Evolutionary conservation across 2,113 vertebrate genomes (phyloP), one percentile per base, ranked within the genome.

Genomic region (Emydocephalus ijimae): DNA sequence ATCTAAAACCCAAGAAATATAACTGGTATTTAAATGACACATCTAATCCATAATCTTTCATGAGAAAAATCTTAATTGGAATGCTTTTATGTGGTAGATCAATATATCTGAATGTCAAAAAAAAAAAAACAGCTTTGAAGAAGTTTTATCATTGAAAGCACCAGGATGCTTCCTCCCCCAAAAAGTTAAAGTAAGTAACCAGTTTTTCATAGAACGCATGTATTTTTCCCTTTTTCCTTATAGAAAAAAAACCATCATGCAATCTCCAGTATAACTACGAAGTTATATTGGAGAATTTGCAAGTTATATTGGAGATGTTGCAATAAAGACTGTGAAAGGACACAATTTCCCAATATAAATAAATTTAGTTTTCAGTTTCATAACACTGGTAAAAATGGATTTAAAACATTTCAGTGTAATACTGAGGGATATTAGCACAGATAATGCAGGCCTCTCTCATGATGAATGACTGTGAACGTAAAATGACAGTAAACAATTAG

Each of bases 31-130:
- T 87, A 95, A 88, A 92, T 26, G 1, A 18, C 64, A 85, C 56
- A 15, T 90, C 0, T 0, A 86, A 89, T 81, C 48, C 0, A 0
- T 57, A 89, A 29, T 0, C 39, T 89, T 85, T 85, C 85, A 45
- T 18, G 20, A 89, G 55, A 89, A 48, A 92, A 86, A 7, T 26
- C 21, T 59, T 52, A 57, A 26, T 90, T 52, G 45, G 34, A 20
- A 12, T 48, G 20, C 8, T 87, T 86, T 59, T 23, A 91, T 85
- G 15, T 5, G 56, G 1, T 50, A 48, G 15, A 6, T 57, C 29
- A 81, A 56, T 18, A 48, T 52, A 95, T 1, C 0, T 0, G 50
- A 64, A 88, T 93, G 87, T 86, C 34, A 95, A 88, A 54, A 12
- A 48, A 0, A 18, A 74, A 74, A 29, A n/a, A n/a, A 14, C 89